Conservation (phyloP, 2,888 invertebrate species). For the Xestia sexstrigata region DNA sequence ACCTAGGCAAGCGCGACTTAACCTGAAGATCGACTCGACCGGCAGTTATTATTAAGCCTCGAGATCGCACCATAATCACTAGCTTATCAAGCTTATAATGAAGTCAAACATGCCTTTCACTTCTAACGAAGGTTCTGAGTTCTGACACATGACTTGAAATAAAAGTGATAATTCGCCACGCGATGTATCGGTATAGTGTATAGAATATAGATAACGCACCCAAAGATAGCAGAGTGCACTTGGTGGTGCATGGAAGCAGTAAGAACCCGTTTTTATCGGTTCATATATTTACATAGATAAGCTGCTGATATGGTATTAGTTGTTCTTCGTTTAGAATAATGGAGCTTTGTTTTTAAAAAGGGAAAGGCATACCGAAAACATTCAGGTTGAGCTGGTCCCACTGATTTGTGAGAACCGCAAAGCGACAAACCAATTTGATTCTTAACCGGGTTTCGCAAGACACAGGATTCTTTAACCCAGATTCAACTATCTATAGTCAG, state of each 20-base stretch:
- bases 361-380: not conserved
- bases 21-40: not conserved
- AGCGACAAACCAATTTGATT: not conserved
- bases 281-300: slow-evolving; percentile 18
- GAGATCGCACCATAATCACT: not conserved
- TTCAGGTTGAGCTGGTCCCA: not conserved
- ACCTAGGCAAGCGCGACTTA: not conserved
- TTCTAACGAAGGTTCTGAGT: not conserved
- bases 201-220: slow-evolving; percentile 46
- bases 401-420: not conserved
- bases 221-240: slow-evolving; percentile 52
- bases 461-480: not conserved
- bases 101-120: not conserved
- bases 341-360: not conserved
- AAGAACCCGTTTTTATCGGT: slow-evolving; percentile 38
- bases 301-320: slow-evolving; percentile 2
- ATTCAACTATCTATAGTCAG: not conserved
- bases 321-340: not conserved
- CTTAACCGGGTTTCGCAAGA: not conserved
- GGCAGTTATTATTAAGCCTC: not conserved
- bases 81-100: not conserved
- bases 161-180: slow-evolving; percentile 15
- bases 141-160: slow-evolving; percentile 2
- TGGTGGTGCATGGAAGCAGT: slow-evolving; percentile 38
- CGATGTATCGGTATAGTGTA: slow-evolving; percentile 34